phyloP scores from a whole-genome alignment of 2,888 invertebrate species.

The Mesorhabditis belari region DNA sequence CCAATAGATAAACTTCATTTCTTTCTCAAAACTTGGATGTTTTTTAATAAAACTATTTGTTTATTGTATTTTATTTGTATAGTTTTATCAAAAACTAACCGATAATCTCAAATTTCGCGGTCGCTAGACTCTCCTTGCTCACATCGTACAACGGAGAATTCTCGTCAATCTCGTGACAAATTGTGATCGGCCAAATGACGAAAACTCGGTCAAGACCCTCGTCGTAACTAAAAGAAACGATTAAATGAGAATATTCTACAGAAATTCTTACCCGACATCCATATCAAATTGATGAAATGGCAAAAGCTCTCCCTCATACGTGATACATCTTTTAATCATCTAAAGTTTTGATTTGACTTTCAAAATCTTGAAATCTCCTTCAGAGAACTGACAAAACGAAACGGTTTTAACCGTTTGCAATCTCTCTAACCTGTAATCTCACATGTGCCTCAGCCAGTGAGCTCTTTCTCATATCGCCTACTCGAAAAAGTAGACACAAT shows the following conservation, averaged over 20 bases:
- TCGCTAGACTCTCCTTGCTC: slow-evolving; percentile 35
- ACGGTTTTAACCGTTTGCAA: neutral
- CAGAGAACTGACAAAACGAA: no score
- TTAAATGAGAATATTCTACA: neutral
- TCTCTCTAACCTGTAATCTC: slow-evolving; percentile 62
- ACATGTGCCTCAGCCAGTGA: slow-evolving; percentile 97
- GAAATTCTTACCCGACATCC: slow-evolving; percentile 58
- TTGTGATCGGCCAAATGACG: slow-evolving; percentile 96
- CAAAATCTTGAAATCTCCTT: neutral
- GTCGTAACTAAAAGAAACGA: slow-evolving; percentile 57
- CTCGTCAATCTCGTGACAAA: slow-evolving; percentile 82
- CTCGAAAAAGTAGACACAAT: slow-evolving; percentile 48
- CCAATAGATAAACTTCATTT: neutral
- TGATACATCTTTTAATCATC: slow-evolving; percentile 84
- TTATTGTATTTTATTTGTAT: neutral
- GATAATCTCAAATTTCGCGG: slow-evolving; percentile 86
- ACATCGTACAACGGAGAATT: slow-evolving; percentile 82
- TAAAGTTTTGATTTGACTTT: slow-evolving; percentile 57
- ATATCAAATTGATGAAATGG: slow-evolving; percentile 91
- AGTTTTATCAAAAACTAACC: slow-evolving; percentile 11
- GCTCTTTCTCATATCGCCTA: slow-evolving; percentile 60
- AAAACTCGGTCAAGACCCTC: slow-evolving; percentile 75
- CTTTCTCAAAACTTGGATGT: neutral
- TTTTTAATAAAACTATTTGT: neutral
- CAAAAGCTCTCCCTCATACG: slow-evolving; percentile 83